Evolutionary conservation across 2,888 invertebrate genomes (phyloP).

Genomic region (Chrysolina oricalcia): DNA sequence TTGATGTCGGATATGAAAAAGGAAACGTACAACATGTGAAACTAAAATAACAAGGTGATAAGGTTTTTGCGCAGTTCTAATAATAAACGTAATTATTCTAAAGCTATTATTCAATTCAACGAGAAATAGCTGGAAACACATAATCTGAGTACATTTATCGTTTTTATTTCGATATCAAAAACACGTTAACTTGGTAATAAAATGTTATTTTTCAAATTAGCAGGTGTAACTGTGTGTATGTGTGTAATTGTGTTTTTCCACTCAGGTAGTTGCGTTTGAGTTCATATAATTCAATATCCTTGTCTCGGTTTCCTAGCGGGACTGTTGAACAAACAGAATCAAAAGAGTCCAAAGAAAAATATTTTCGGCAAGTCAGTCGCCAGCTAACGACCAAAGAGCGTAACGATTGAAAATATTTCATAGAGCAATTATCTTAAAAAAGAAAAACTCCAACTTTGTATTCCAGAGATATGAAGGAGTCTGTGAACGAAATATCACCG

Average conservation of each 20-base stretch:
- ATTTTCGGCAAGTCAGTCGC: too few species aligned
- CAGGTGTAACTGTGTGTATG: too few species aligned
- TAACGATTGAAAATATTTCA: too few species aligned
- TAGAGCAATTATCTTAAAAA: too few species aligned
- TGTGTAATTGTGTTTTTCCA: not conserved
- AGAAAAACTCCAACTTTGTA: too few species aligned
- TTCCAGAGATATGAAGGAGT: too few species aligned
- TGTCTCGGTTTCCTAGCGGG: not conserved
- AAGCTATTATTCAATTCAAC: not conserved
- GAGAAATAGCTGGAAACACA: not conserved
- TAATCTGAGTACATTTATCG: not conserved
- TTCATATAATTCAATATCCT: not conserved
- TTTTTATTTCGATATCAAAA: not conserved
- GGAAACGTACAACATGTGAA: not conserved
- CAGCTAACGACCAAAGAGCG: too few species aligned
- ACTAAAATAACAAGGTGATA: not conserved
- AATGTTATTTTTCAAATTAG: not conserved
- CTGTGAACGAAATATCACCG: too few species aligned
- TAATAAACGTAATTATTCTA: not conserved
- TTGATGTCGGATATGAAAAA: not conserved
- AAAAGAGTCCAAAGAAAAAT: too few species aligned
- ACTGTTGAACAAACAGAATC: too few species aligned
- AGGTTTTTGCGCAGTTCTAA: constrained; percentile 10
- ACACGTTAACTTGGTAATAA: not conserved
- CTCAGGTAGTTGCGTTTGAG: not conserved